Evolutionary conservation across 2,797 vertebrate genomes (phyloP).

Genomic region (Crenuchus spilurus): DNA sequence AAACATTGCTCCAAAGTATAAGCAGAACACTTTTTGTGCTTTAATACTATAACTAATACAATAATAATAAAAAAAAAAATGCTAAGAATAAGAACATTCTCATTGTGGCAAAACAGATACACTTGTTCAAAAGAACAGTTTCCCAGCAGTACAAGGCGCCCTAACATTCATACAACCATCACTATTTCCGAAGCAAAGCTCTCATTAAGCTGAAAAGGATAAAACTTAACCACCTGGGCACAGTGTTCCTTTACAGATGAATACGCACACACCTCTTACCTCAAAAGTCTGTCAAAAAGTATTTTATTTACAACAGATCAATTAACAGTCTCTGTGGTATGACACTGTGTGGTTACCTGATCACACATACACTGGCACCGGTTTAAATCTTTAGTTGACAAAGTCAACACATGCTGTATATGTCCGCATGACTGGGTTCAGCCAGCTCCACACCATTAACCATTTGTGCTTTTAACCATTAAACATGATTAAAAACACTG

Average conservation of each 20-base stretch:
- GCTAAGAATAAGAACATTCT: background rate
- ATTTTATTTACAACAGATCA: slow-evolving; percentile 57
- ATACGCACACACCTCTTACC: slow-evolving; percentile 35
- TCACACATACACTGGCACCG: slow-evolving; percentile 46
- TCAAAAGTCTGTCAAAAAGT: slow-evolving; percentile 35
- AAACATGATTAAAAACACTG: slow-evolving; percentile 57
- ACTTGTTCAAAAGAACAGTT: background rate
- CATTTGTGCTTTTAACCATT: slow-evolving; percentile 65
- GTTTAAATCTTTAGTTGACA: slow-evolving; percentile 36
- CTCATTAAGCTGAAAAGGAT: slow-evolving; percentile 54
- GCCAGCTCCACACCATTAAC: slow-evolving; percentile 58
- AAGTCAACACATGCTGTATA: slow-evolving; percentile 56
- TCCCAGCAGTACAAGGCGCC: slow-evolving; percentile 50
- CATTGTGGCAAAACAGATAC: background rate
- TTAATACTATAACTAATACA: slow-evolving; percentile 75
- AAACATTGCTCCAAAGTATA: slow-evolving; percentile 53
- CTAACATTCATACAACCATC: slow-evolving; percentile 45
- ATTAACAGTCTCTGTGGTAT: slow-evolving; percentile 41
- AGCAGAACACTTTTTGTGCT: slow-evolving; percentile 66
- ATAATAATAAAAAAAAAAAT: background rate
- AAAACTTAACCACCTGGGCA: slow-evolving; percentile 51
- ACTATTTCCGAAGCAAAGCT: slow-evolving; percentile 29
- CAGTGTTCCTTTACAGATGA: slow-evolving; percentile 34
- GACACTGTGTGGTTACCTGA: slow-evolving; percentile 28
- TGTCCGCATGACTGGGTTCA: slow-evolving; percentile 59